These are phyloP conservation scores for Callipepla californica DNA, from an alignment of 2,113 vertebrate genomes.

Conservation along the genomic window DNA sequence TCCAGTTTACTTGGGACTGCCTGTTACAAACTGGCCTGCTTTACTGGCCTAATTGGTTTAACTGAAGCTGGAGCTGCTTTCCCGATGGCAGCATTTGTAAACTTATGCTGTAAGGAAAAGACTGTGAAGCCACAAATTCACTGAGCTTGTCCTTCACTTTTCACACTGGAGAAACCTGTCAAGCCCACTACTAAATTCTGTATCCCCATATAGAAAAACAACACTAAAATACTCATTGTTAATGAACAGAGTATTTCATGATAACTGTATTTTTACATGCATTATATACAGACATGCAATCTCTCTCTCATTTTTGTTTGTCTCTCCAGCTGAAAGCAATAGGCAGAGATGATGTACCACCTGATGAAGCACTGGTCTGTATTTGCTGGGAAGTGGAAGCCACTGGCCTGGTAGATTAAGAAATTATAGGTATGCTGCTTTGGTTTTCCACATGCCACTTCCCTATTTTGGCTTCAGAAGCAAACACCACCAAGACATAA, in stretches of 20 bases:
- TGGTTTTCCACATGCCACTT: neutral
- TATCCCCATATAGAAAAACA: neutral
- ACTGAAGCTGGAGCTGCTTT: neutral
- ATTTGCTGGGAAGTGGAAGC: neutral
- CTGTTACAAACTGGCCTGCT: neutral
- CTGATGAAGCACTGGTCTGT: too few relatives aligned
- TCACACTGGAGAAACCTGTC: neutral
- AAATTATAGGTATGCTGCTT: neutral
- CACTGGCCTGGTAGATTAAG: rapidly evolving
- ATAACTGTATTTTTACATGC: neutral
- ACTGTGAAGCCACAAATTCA: rapidly evolving
- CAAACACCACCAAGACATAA: neutral
- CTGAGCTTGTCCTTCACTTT: neutral
- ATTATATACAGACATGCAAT: neutral
- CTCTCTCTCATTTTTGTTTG: too few relatives aligned
- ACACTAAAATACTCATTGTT: rapidly evolving
- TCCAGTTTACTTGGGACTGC: neutral
- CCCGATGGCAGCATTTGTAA: neutral
- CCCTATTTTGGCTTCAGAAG: neutral
- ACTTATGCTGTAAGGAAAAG: neutral
- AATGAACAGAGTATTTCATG: neutral
- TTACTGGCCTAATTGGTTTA: neutral
- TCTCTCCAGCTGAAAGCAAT: too few relatives aligned
- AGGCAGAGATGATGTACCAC: neutral
- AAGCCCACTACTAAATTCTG: neutral